A percentile compares a stretch with the other conserved stretches of the same genome.
Evolutionary conservation across 1,140 invertebrate genomes (phyloP).

Genomic region (Dendrolimus punctatus): DNA sequence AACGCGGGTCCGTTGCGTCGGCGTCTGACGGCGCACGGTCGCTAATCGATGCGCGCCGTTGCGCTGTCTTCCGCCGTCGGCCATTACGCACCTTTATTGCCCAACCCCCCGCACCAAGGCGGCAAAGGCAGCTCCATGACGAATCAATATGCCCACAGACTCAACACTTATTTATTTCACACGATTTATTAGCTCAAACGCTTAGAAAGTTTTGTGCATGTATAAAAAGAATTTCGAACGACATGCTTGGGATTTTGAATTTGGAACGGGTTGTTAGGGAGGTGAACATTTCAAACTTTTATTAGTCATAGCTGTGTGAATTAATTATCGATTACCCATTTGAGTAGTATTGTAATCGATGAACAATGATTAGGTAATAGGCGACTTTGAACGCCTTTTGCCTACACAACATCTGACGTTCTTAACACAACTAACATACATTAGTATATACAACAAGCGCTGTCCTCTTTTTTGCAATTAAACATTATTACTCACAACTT

Average conservation of each 20-base stretch:
- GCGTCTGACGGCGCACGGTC: conserved; percentile 48
- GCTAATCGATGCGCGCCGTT: conserved; percentile 68
- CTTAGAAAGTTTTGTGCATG: conserved; percentile 67
- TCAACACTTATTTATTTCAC: conserved; percentile 71
- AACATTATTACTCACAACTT: conserved; percentile 42
- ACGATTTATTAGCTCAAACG: conserved; percentile 68
- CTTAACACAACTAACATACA: too few species aligned
- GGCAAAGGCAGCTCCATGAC: conserved; percentile 46
- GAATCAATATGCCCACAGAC: conserved; percentile 70
- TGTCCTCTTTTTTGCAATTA: conserved; percentile 35
- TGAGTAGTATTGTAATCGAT: too few species aligned
- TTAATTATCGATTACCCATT: too few species aligned
- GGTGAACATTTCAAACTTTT: too few species aligned
- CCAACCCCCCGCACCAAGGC: conserved; percentile 52
- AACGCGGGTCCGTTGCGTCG: conserved; percentile 45
- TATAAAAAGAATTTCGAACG: conserved; percentile 6
- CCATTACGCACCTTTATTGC: conserved; percentile 70
- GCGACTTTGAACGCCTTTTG: too few species aligned
- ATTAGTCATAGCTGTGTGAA: too few species aligned
- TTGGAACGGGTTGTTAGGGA: too few species aligned
- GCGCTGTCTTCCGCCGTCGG: conserved; percentile 66
- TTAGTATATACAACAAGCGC: conserved; percentile 4
- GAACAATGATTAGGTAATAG: too few species aligned
- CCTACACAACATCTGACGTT: too few species aligned
- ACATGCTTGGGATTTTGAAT: too few species aligned